Percentiles rank a stretch among this genome's conserved stretches.
Conservation (phyloP, 2,113 vertebrate species). For the Zootoca vivipara region DNA sequence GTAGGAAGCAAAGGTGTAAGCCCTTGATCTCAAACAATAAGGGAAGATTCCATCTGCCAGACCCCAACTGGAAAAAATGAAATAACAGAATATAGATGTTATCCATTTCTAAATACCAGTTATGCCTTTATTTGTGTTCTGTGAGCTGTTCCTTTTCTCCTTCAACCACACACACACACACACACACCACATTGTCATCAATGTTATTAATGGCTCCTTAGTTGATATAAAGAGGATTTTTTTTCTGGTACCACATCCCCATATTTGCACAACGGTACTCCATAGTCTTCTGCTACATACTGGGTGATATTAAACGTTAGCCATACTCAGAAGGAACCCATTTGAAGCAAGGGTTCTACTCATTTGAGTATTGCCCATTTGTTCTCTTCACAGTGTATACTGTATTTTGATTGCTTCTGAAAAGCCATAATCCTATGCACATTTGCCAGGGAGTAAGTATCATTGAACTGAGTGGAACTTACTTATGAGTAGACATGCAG, state of each 20-base stretch:
- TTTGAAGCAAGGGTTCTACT: too few relatives aligned
- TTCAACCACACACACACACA: too few relatives aligned
- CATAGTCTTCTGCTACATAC: not conserved
- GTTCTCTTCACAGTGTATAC: not conserved
- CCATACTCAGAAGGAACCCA: too few relatives aligned
- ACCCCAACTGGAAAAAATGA: not conserved
- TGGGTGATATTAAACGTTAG: too few relatives aligned
- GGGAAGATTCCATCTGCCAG: not conserved
- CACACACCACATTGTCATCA: too few relatives aligned
- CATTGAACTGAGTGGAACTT: too few relatives aligned
- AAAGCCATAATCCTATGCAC: not conserved
- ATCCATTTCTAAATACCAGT: too few relatives aligned
- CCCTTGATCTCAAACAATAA: not conserved
- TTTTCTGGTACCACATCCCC: too few relatives aligned
- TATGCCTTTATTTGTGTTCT: not conserved
- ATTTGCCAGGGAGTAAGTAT: too few relatives aligned
- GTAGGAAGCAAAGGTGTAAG: conserved; percentile 21
- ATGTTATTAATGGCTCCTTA: too few relatives aligned
- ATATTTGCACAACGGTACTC: too few relatives aligned
- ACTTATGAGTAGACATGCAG: not conserved
- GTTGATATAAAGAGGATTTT: too few relatives aligned
- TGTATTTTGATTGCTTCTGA: not conserved
- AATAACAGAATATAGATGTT: not conserved
- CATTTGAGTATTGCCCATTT: not conserved
- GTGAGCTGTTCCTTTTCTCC: not conserved